These are phyloP conservation scores for Notodonta dromedarius DNA, from an alignment of 2,888 invertebrate species.

Conservation along the genomic window DNA sequence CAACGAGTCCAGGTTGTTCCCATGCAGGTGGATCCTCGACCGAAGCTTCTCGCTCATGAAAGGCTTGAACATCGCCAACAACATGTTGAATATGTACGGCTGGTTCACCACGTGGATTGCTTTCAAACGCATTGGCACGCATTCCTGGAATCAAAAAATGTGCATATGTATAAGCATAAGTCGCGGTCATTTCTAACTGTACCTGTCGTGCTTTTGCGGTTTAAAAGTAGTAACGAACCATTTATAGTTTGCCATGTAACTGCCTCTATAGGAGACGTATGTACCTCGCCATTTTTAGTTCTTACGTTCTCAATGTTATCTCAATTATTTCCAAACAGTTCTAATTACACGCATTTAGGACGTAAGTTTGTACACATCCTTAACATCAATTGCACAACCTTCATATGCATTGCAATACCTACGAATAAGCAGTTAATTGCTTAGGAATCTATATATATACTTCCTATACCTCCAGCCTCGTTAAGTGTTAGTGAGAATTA, in stretches of 20 bases:
- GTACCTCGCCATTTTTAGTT: no score
- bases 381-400: not conserved
- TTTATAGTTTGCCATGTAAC: no score
- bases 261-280: no score
- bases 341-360: not conserved
- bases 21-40: conserved; percentile 91
- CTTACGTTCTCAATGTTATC: not conserved
- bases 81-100: conserved; percentile 93
- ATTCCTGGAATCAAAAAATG: conserved; percentile 85
- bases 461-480: not conserved
- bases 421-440: not conserved
- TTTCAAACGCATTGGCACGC: conserved; percentile 92
- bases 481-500: no score
- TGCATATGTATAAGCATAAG: not conserved
- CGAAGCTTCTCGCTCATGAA: conserved; percentile 93
- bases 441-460: not conserved
- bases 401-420: not conserved
- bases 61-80: conserved; percentile 94
- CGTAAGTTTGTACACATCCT: not conserved
- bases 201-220: no score
- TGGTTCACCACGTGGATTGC: conserved; percentile 95
- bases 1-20: conserved; percentile 86
- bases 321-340: not conserved
- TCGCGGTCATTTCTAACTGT: no score
- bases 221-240: no score